phyloP scores from a whole-genome alignment of 2,113 vertebrate genomes.

The Laticauda colubrina region DNA sequence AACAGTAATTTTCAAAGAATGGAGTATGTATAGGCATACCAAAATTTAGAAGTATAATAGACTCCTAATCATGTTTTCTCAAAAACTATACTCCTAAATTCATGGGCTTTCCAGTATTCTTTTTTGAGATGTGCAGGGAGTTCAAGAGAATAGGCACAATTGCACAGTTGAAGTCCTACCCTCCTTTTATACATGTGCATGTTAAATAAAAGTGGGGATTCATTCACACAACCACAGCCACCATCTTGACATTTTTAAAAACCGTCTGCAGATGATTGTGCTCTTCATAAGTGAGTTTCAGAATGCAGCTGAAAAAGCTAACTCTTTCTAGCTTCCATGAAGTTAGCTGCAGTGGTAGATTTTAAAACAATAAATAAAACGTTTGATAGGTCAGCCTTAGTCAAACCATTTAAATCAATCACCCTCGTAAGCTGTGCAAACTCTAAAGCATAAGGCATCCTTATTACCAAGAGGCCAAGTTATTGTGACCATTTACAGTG shows the following conservation, averaged over 20 bases:
- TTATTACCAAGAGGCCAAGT: neutral
- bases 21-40: neutral
- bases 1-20: neutral
- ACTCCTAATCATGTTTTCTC: neutral
- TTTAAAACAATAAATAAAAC: constrained; percentile 42
- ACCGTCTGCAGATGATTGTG: neutral
- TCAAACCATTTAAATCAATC: constrained; percentile 30
- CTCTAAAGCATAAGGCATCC: constrained; percentile 33
- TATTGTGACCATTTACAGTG: constrained; percentile 33
- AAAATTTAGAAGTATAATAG: neutral
- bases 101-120: neutral
- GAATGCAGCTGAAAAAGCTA: constrained; percentile 22
- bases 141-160: neutral
- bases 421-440: constrained; percentile 26
- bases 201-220: neutral
- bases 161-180: neutral
- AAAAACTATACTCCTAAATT: neutral
- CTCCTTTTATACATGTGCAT: neutral
- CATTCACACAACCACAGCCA: neutral
- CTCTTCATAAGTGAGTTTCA: neutral
- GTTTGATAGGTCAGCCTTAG: neutral
- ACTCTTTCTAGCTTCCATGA: constrained; percentile 20
- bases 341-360: neutral
- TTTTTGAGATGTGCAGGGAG: neutral
- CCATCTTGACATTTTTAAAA: neutral